Evolutionary conservation across 2,113 vertebrate genomes (phyloP), one percentile per base, ranked within the genome.

Genomic region (Mustela lutreola): DNA sequence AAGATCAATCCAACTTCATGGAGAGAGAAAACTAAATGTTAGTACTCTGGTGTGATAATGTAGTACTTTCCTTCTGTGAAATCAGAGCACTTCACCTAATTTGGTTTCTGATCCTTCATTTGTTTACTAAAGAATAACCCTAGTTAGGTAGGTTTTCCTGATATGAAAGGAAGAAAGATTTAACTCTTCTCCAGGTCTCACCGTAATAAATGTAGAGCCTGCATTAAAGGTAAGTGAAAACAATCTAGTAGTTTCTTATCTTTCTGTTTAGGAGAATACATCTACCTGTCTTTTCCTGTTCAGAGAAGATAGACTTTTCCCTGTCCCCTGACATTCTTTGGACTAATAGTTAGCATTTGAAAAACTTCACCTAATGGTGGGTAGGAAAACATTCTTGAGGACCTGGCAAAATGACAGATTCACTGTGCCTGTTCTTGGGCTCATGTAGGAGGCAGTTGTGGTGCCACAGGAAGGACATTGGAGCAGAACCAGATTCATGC

Each of bases 1-100:
- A 84, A 81, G 48, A 60, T 36, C 36, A 76, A 36, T 42, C 60
- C 26, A 31, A 12, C 83, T 56, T 91, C 48, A 90, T 45, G 24
- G 85, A 84, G 11, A 83, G 67, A 79, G 33, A 84, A 96, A 94
- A 94, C 11, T 24, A 94, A 92, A 70, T 5, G 0, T 62, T 81
- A 31, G 24, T n/a, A 31, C 8, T 63, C 28, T 70, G 58, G 33
- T 21, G 11, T 80, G 65, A 21, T 91, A 62, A 26, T 21, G 63
- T 58, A 39, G 42, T 73, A 16, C 28, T 75, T 67, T 81, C 67
- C 76, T 53, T 31, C 42, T 24, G 36, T 65, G 53, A 94, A 53
- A 79, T 87, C 65, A 79, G 50, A 92, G 50, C 4, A 63, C 18
- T 71, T 62, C 70, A 26, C 11, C 26, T 26, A 76, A 9, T 83